Evolutionary conservation across 2,888 invertebrate genomes (phyloP), one percentile per base, ranked within the genome.

Genomic region (Pammene aurita): DNA sequence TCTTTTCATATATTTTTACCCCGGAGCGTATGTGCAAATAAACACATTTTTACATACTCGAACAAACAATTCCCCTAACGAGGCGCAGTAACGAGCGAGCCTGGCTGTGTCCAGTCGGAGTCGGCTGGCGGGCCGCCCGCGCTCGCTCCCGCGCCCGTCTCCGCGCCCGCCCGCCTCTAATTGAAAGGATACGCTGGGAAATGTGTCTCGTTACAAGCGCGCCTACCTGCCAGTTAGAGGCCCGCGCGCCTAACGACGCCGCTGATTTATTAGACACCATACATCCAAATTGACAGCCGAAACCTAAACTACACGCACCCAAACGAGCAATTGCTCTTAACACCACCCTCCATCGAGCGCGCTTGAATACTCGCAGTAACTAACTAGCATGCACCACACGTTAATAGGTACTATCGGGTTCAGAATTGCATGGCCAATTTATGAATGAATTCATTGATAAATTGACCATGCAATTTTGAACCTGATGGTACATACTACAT

Each of bases 21-120:
- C 90, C 77, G 86, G 82, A 87, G 91, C 92, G 90, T 90, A 92
- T 91, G 92, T 91, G 92, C 90, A 92, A 92, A 92, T 92, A 92
- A 92, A 92, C 92, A 92, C 92, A 92, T 92, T 92, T 92, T 92
- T 92, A 92, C 92, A 92, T 92, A 92, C 90, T 90, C 92, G 89
- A 92, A 90, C 92, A 92, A 92, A 92, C 92, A 92, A 92, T 92
- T 89, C 90, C 84, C 87, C 82, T 92, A 92, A 92, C 92, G 92
- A 92, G 90, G 85, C 87, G 87, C 85, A 86, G 87, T 91, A 92
- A 92, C 92, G 91, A 91, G 90, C 78, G 44, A 26, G 64, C 48
- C 65, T 54, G 60, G 58, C 55, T 57, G 68, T 67, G 67, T 67
- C 66, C 67, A 70, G 66, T 58, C 72, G 73, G 73, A 69, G 76